Evolutionary conservation across 2,888 invertebrate genomes (phyloP), one percentile per base, ranked within the genome.

Genomic region (Parapristionchus giblindavisi): DNA sequence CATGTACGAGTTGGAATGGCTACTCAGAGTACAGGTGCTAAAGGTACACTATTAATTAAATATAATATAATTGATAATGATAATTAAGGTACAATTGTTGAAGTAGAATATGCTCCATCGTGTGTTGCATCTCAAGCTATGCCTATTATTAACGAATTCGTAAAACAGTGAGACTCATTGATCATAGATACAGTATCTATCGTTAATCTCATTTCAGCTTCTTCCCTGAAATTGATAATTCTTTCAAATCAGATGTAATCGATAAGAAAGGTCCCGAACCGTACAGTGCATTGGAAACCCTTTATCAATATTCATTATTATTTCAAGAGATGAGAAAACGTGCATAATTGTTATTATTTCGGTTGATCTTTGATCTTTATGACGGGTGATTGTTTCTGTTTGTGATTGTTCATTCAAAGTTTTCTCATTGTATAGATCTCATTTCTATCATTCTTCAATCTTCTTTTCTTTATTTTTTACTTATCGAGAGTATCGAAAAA

Each of bases 211-310:
- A 61, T 61, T 36, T 40, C 27, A 65, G 63, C 43, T 65, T 65
- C 63, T 65, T 65, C 43, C 63, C 63, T n/a, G 43, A 65, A 24
- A 2, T n/a, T 27, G 3, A 24, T 24, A 29, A 65, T 5, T 24
- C 24, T 2, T n/a, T n/a, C n/a, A 40, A 43, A 29, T 43, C 68
- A 8, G 84, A 83, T 56, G 73, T 84, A 27, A 76, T 84, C 34
- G 60, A 48, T 17, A 77, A 75, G 43, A 77, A 76, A 5, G 71
- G 78, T 32, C 80, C 80, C 17, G 83, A 84, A 43, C 76, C 73
- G n/a, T 85, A 85, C 75, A 72, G 77, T 6, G 76, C 84, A 1
- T 73, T 84, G 32, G 85, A 85, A 75, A 85, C 85, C 0, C 78
- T 85, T 58, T 80, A 79, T 72, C 85, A 85, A 71, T 85, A 85